Evolutionary conservation across 2,113 vertebrate species (phyloP).

Genomic region (Arothron firmamentum): DNA sequence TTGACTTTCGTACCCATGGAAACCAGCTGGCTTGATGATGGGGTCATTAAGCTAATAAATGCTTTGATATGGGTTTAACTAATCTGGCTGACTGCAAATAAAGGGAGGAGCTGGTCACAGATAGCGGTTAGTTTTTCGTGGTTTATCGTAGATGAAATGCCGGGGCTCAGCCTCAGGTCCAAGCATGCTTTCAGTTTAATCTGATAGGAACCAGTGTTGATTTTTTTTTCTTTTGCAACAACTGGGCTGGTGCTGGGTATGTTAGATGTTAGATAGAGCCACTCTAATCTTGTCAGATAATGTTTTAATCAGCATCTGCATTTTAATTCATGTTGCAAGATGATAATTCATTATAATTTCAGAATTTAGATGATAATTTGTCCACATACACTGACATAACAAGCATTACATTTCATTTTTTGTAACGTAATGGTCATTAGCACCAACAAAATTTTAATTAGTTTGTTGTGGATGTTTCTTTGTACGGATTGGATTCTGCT

Average conservation of each 20-base stretch:
- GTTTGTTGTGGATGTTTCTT: too few relatives aligned
- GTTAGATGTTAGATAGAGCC: constrained; percentile 15
- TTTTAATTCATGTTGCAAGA: constrained; percentile 45
- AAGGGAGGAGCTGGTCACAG: constrained; percentile 39
- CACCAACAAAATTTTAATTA: too few relatives aligned
- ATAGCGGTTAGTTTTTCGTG: too few relatives aligned
- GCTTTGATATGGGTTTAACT: constrained; percentile 61
- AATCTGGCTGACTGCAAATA: constrained; percentile 61
- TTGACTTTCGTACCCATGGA: constrained; percentile 44
- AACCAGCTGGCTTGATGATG: constrained; percentile 55
- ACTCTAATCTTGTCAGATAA: constrained; percentile 55
- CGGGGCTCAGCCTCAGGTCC: constrained; percentile 42
- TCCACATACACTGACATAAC: not conserved
- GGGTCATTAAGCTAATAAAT: constrained; percentile 64
- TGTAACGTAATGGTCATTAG: too few relatives aligned
- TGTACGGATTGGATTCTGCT: not conserved
- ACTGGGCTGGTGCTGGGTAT: constrained; percentile 32
- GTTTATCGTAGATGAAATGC: constrained; percentile 34
- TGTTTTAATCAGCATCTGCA: constrained; percentile 54
- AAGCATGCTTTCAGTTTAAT: constrained; percentile 54
- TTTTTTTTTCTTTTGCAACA: constrained; percentile 19
- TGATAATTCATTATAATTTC: constrained; percentile 22
- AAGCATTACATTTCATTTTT: too few relatives aligned
- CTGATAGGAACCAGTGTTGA: constrained; percentile 53
- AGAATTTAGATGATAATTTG: constrained; percentile 41